Conservation (phyloP, 2,888 invertebrate genomes). For the Oscheius sp. region DNA sequence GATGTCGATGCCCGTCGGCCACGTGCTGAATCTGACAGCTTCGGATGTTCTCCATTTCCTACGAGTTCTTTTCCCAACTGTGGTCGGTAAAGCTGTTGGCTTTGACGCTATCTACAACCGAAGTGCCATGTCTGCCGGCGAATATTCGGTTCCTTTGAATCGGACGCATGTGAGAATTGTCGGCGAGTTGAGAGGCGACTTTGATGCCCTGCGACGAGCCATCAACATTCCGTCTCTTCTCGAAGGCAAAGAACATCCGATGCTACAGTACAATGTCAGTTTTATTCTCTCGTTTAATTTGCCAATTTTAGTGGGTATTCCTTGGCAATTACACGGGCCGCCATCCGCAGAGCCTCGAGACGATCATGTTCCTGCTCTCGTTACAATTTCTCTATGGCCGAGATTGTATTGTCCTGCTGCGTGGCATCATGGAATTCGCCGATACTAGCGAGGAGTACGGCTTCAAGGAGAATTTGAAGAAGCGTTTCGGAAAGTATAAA, state of each 20-base stretch:
- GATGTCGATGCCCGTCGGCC: background rate
- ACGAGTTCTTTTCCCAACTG: background rate
- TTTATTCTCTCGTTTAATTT: too few species aligned
- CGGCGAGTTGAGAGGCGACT: background rate
- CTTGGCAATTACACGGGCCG: background rate
- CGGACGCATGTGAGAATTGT: background rate
- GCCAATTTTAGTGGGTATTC: slow-evolving; percentile 7
- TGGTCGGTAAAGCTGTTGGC: background rate
- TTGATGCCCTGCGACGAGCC: background rate
- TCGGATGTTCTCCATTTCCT: background rate
- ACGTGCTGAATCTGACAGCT: background rate
- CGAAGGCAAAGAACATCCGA: background rate
- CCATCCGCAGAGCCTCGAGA: slow-evolving; percentile 6
- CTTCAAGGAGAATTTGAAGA: background rate
- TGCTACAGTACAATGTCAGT: too few species aligned
- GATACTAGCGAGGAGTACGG: background rate
- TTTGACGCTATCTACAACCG: background rate
- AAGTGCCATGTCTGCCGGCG: background rate
- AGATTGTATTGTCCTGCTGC: background rate
- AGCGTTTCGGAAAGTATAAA: background rate
- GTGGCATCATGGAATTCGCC: background rate
- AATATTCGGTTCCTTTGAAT: background rate
- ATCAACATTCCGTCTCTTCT: background rate
- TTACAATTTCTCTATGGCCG: background rate
- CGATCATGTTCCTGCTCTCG: background rate